Conservation (phyloP, 92 coral and sea anemone species). For the Parazoanthus swiftii region DNA sequence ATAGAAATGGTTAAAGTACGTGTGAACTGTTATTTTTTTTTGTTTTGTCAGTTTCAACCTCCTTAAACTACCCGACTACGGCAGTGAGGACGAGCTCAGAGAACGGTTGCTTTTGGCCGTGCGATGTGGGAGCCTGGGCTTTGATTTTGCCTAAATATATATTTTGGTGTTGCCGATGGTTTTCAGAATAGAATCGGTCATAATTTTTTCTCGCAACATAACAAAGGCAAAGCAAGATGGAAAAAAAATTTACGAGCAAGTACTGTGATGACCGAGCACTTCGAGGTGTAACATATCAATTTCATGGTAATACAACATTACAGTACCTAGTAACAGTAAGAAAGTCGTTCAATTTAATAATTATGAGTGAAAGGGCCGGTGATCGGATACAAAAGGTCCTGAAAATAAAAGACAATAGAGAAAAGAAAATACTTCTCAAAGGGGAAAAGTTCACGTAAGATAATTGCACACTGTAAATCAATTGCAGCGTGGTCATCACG, state of each 20-base stretch:
- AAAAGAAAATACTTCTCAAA: no score
- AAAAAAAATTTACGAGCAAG: no score
- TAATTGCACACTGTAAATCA: no score
- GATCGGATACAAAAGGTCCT: no score
- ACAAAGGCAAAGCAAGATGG: no score
- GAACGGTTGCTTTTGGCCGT: constrained; percentile 56
- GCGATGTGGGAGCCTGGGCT: constrained; percentile 64
- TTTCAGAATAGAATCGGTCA: not conserved
- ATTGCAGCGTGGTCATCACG: no score
- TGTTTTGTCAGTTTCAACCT: constrained; percentile 55
- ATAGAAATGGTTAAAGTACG: not conserved
- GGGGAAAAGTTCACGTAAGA: no score
- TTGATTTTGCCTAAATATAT: constrained; percentile 51
- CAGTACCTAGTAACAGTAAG: no score
- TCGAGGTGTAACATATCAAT: not conserved
- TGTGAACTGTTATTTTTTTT: not conserved
- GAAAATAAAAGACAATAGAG: no score
- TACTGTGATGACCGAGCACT: not conserved
- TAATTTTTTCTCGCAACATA: no score
- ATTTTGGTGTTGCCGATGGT: not conserved
- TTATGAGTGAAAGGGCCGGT: no score
- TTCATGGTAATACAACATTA: not conserved
- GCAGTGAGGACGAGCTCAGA: constrained; percentile 49
- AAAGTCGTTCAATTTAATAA: no score
- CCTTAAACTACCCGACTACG: constrained; percentile 54